phyloP scores from a whole-genome alignment of 2,113 vertebrate genomes.

The Theristicus caerulescens region DNA sequence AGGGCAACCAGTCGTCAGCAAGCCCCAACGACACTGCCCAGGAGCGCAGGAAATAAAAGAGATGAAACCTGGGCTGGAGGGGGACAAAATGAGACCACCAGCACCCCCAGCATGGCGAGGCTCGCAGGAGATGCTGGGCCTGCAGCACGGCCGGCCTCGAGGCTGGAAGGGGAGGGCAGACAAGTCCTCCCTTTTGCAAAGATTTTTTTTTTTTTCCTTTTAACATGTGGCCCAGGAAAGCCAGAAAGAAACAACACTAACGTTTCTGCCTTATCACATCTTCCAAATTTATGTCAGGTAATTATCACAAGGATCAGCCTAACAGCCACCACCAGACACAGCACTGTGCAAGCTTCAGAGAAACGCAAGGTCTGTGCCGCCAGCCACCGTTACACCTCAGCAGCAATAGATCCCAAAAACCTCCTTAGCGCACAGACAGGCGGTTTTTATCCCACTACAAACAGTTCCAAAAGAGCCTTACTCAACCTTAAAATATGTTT shows the following conservation, averaged over 20 bases:
- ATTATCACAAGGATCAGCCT: neutral
- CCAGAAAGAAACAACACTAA: neutral
- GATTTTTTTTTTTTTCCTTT: neutral
- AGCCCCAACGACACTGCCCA: fast-evolving
- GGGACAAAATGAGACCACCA: neutral
- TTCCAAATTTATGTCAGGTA: neutral
- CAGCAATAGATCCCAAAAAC: neutral
- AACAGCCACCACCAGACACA: neutral
- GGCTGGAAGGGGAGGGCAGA: neutral
- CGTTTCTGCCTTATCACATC: neutral
- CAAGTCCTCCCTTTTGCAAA: neutral
- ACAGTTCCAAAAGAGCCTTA: constrained; percentile 8
- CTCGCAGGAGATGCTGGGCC: neutral
- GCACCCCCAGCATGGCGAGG: too few relatives aligned
- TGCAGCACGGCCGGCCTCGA: fast-evolving
- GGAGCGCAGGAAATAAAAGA: neutral
- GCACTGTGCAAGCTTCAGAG: fast-evolving
- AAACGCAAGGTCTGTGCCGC: fast-evolving
- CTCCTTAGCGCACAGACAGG: neutral
- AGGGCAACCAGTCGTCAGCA: neutral
- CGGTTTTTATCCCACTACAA: neutral
- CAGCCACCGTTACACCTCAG: neutral
- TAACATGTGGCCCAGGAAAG: neutral
- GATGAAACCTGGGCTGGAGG: fast-evolving
- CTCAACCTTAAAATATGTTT: neutral